Evolutionary conservation across 2,797 vertebrate species (phyloP), one percentile per base, ranked within the genome.

Genomic region (Clarias platycephalus): DNA sequence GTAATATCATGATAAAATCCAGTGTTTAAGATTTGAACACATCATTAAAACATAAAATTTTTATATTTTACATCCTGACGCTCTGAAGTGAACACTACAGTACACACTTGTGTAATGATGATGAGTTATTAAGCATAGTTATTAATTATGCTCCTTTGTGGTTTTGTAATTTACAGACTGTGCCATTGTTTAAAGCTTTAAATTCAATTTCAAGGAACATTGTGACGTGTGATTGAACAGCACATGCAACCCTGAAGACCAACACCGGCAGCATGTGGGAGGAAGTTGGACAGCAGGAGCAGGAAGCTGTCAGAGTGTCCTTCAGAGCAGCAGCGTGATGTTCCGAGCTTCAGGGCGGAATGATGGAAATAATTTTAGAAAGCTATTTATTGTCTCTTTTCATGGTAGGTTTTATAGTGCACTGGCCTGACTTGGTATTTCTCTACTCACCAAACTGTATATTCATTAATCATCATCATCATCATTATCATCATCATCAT

Each of bases 241-340:
- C 28, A 58, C 60, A 18, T 26, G 15, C 77, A 26, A 44, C 77
- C 60, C 60, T 44, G 57, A 79, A 44, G 13, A 63, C 58, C 77
- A 63, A 5, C 77, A 44, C n/a, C 37, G 64, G 60, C 77, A 44
- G 26, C 58, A 79, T 57, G 83, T 74, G 77, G 77, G 83, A 74
- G 62, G 83, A 74, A 55, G 68, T 72, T 84, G 78, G 67, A 66
- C 34, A 26, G 40, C 53, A 74, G 78, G 49, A 81, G 68, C 68
- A 81, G 83, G 83, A 80, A 80, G 66, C 77, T 80, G 83, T 84
- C 83, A 84, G 68, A 63, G 67, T 72, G 67, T 72, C 83, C 60
- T 72, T 72, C 60, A 79, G 77, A 37, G 71, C 67, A 81, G 63
- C 83, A 80, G 58, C 24, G 58, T 26, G 77, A 63, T 79, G 60